Conservation (phyloP, 2,797 vertebrate genomes). For the Hemitrygon akajei region DNA sequence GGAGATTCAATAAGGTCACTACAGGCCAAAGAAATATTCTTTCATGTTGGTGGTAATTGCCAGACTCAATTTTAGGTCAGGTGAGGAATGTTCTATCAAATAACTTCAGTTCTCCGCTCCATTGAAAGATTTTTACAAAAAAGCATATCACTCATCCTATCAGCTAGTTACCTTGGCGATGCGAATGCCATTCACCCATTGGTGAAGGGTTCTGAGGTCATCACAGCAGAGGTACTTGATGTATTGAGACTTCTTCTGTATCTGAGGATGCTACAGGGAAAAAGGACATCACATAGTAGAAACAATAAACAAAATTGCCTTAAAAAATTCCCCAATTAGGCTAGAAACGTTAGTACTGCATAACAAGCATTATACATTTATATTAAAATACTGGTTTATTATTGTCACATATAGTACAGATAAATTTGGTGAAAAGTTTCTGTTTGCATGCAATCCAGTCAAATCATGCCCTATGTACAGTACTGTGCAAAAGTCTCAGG, state of each 20-base stretch:
- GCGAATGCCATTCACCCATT: conserved; percentile 94
- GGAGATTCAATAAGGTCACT: not conserved
- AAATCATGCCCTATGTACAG: too few species aligned
- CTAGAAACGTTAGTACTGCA: not conserved
- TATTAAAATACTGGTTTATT: too few species aligned
- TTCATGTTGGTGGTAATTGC: not conserved
- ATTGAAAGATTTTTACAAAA: not conserved
- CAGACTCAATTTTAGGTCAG: not conserved
- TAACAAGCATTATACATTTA: not conserved
- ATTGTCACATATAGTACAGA: too few species aligned
- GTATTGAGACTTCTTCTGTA: conserved; percentile 98
- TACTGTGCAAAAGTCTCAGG: too few species aligned
- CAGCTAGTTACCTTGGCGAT: conserved; percentile 79
- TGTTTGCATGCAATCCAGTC: too few species aligned
- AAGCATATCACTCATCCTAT: not conserved
- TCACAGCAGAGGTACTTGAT: conserved; percentile 97
- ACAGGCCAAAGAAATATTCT: not conserved
- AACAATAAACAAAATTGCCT: not conserved
- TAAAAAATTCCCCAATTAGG: not conserved
- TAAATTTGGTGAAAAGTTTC: too few species aligned
- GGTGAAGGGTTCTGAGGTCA: conserved; percentile 87
- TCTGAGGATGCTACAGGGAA: conserved; percentile 81
- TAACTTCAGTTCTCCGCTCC: not conserved
- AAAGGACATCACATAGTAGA: not conserved
- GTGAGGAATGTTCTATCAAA: not conserved